These are phyloP conservation scores for Lacanobia oleracea DNA, from an alignment of 2,888 invertebrate species.

Conservation along the genomic window DNA sequence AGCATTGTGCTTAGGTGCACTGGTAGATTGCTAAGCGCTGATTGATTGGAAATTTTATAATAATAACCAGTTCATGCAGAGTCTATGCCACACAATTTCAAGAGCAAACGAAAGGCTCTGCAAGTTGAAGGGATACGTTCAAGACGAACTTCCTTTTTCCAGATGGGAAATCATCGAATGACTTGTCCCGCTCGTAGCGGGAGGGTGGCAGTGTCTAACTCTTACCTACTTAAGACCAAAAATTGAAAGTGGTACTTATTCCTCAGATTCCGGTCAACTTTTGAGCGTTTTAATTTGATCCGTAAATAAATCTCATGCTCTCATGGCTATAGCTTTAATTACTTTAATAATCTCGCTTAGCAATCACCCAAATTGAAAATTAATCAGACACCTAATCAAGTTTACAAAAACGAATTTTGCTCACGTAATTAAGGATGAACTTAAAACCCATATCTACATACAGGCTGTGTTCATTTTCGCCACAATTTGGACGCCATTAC, in stretches of 20 bases:
- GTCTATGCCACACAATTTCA: background rate
- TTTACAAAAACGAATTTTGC: background rate
- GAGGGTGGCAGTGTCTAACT: too few species aligned
- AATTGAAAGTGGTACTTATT: too few species aligned
- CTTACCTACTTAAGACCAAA: too few species aligned
- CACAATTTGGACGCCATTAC: conserved; percentile 75
- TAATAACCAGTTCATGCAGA: background rate
- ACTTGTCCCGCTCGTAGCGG: too few species aligned
- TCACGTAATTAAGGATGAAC: conserved; percentile 25
- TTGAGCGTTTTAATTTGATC: background rate
- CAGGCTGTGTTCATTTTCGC: conserved; percentile 57
- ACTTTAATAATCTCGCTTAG: background rate
- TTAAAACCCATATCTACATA: conserved; percentile 37
- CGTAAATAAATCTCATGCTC: background rate
- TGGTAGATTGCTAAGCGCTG: too few species aligned
- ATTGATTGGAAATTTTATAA: background rate
- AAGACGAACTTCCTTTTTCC: too few species aligned
- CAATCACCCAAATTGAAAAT: background rate
- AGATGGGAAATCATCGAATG: too few species aligned
- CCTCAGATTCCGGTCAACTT: too few species aligned
- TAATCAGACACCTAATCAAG: background rate
- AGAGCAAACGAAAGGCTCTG: background rate
- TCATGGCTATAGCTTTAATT: background rate
- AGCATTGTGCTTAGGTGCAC: too few species aligned
- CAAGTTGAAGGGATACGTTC: too few species aligned